phyloP scores from a whole-genome alignment of 1,140 invertebrate genomes.

The Ceratina calcarata region DNA sequence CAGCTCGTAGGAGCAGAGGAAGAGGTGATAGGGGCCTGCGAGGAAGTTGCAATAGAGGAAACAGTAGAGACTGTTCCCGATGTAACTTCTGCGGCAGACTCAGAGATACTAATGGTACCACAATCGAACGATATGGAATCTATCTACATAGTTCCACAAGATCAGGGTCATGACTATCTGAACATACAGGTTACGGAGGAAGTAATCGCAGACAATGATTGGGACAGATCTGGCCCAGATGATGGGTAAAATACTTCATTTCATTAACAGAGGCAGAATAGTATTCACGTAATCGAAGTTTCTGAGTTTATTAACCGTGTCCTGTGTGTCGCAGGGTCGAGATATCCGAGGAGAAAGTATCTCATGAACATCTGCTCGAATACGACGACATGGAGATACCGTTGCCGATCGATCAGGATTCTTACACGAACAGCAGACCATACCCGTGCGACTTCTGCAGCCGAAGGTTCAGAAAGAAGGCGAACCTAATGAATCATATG shows the following conservation, averaged over 20 bases:
- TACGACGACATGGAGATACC: constrained; percentile 88
- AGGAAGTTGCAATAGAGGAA: constrained; percentile 80
- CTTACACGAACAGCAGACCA: constrained; percentile 89
- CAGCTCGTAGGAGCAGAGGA: constrained; percentile 74
- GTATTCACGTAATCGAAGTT: no score
- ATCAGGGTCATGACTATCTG: constrained; percentile 80
- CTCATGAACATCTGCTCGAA: constrained; percentile 80
- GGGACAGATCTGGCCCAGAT: constrained; percentile 86
- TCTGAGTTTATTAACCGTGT: not conserved
- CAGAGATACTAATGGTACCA: constrained; percentile 76
- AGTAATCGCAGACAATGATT: constrained; percentile 87
- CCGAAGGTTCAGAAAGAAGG: constrained; percentile 89
- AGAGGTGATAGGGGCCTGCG: constrained; percentile 77
- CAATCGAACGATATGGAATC: constrained; percentile 77
- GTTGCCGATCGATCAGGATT: constrained; percentile 89
- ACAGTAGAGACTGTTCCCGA: constrained; percentile 78
- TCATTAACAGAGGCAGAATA: no score
- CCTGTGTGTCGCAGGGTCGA: constrained; percentile 79
- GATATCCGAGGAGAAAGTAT: constrained; percentile 81
- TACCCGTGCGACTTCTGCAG: constrained; percentile 93
- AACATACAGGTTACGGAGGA: constrained; percentile 87
- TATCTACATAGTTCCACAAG: constrained; percentile 78
- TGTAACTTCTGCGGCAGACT: constrained; percentile 73
- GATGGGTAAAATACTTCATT: constrained; percentile 81
- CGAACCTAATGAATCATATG: constrained; percentile 91